Evolutionary conservation across 2,113 vertebrate genomes (phyloP).

Genomic region (Oreochromis tanganicae): DNA sequence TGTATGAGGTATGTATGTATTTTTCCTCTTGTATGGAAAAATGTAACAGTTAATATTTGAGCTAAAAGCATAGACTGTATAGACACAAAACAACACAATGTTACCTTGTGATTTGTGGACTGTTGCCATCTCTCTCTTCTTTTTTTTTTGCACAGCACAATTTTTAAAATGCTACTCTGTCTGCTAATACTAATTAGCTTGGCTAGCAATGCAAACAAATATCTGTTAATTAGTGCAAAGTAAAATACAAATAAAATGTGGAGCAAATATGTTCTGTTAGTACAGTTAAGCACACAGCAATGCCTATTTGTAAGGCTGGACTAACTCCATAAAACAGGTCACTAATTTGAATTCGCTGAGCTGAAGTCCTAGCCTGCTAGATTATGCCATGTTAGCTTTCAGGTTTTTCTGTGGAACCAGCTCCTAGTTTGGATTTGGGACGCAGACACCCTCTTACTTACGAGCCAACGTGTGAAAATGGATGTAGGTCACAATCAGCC

Average conservation of each 20-base stretch:
- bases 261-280: background rate
- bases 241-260: background rate
- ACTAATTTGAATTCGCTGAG: background rate
- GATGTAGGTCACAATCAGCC: background rate
- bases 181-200: background rate
- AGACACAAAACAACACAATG: fast-evolving
- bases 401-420: background rate
- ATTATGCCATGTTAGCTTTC: background rate
- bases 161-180: background rate
- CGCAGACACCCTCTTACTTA: background rate
- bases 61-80: background rate
- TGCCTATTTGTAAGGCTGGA: fast-evolving
- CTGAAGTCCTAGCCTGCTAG: background rate
- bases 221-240: background rate
- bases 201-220: fast-evolving
- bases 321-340: background rate
- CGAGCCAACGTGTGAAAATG: background rate
- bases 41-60: background rate
- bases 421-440: background rate
- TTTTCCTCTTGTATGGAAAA: background rate
- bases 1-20: background rate
- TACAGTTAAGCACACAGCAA: background rate
- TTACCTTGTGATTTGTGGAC: background rate
- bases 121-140: background rate
- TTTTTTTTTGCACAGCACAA: fast-evolving